Evolutionary conservation across 2,888 invertebrate species (phyloP), one percentile per base, ranked within the genome.

Genomic region (Macrophya annulata): DNA sequence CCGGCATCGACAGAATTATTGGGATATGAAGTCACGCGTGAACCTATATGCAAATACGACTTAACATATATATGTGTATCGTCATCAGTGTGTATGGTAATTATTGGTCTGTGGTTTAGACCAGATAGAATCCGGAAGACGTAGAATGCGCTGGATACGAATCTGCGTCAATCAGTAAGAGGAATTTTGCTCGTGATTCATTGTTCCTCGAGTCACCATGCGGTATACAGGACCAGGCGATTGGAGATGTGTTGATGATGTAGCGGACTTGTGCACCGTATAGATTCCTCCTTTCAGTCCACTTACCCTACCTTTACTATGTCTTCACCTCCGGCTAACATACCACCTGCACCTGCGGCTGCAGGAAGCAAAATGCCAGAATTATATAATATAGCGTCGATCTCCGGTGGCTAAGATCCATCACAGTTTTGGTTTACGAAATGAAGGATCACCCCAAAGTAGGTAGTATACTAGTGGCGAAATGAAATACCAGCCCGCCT

Each of bases 371-470:
- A 37, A 15, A 17, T 4, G 55, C 1, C 15, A 5, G 55, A 10
- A 55, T n/a, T 17, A 17, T 17, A 17, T n/a, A 17, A 1, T 55
- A 17, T 17, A 55, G 48, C 48, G 12, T 5, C 1, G 17, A 37
- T 68, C 17, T 37, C 17, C 17, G 31, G 37, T 68, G 37, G 1
- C 68, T 17, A 17, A 37, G 37, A 37, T 68, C 37, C 85, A 85
- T 86, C 86, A 86, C 45, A n/a, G 43, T 15, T 88, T 87, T 81
- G 87, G 88, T 90, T 91, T 91, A 90, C 90, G 88, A 89, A 90
- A 90, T 89, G 88, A 90, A 89, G 89, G 90, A 88, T 87, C 88
- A 86, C 88, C 85, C 88, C 87, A 86, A 88, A 89, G 43, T 45
- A 43, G 72, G 43, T 8, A 3, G 72, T 87, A 88, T 87, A 88